Conservation (phyloP, 2,797 vertebrate species). For the Otolemur crassicaudatus region DNA sequence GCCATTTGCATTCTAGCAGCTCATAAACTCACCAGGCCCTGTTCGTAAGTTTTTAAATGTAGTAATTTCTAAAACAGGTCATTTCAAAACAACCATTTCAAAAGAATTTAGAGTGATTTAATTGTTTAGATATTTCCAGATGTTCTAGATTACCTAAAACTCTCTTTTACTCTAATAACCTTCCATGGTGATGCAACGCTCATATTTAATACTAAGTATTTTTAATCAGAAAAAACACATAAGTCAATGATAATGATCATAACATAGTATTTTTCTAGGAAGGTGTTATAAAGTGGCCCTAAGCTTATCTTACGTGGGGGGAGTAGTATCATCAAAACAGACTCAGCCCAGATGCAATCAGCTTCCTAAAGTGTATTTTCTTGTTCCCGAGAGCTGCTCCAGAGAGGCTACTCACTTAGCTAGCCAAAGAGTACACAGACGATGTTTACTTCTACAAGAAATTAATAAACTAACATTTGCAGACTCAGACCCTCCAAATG, state of each 20-base stretch:
- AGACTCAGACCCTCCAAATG: neutral
- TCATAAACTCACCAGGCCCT: neutral
- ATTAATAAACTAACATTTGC: neutral
- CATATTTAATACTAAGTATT: neutral
- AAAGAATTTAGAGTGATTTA: neutral
- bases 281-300: neutral
- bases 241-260: neutral
- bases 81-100: neutral
- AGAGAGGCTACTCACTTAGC: neutral
- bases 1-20: neutral
- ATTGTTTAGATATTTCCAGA: neutral
- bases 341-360: neutral
- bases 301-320: neutral
- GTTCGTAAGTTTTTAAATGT: neutral
- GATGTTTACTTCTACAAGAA: neutral
- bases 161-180: neutral
- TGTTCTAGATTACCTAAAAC: neutral
- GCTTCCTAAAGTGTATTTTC: neutral
- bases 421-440: neutral
- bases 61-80: neutral
- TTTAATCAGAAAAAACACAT: neutral
- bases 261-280: neutral
- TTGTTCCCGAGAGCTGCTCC: neutral
- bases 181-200: neutral
- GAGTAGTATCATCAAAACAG: neutral